Evolutionary conservation across 2,113 vertebrate genomes (phyloP), one percentile per base, ranked within the genome.

Genomic region (Oxyura jamaicensis): DNA sequence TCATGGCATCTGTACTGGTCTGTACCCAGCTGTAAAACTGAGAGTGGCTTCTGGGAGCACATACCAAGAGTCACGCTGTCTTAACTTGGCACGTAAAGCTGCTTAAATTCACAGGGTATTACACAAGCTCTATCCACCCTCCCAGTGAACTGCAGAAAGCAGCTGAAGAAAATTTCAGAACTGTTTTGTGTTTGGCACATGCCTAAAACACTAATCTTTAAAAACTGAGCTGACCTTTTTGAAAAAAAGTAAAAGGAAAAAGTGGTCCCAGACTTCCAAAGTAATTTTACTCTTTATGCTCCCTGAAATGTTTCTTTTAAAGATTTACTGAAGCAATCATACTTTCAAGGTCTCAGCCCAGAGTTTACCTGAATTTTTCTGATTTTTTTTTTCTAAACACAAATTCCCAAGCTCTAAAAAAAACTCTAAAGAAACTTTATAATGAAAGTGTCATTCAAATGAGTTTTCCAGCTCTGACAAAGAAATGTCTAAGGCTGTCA

Each of bases 381-480:
- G 5, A 33, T 48, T 2, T 68, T 2, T 68, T 2, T 42, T 26
- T n/a, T 11, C 23, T 69, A 29, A 41, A 59, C 48, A 17, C 3
- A 2, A 65, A 72, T 39, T 81, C 23, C 25, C 7, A 72, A 79
- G 26, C 10, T 79, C 26, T 10, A 82, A 89, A 62, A 89, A 62
- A 46, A 44, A 46, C 8, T 41, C 41, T 41, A 10, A 48, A 46
- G 6, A 72, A 33, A 8, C 56, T 65, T 48, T 65, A 25, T 48
- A 83, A 83, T 52, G 42, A 29, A 85, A 69, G 10, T 1, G 1
- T 17, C 39, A 46, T 22, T 65, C 52, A 71, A 94, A 88, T 55
- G 55, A 91, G 12, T 83, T 81, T 86, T 81, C 76, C 86, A 95
- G 36, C 41, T 74, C 60, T 86, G 59, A 60, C n/a, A 88, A 55